Percentiles rank a stretch among this genome's conserved stretches.
phyloP scores from a whole-genome alignment of 2,888 invertebrate species.

The Diaphora mendica region DNA sequence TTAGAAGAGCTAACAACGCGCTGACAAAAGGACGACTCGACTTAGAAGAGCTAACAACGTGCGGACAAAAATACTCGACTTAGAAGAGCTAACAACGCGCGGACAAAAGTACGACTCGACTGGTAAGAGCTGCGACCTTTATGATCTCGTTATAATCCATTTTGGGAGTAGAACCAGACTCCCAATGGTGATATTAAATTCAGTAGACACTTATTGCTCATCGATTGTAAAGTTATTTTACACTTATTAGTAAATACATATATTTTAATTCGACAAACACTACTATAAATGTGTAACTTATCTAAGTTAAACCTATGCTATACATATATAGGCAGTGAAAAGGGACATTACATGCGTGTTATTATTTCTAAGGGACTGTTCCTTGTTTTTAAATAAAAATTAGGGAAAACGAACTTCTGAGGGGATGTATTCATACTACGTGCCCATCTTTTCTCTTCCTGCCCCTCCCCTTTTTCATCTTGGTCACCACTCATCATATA shows the following conservation, averaged over 20 bases:
- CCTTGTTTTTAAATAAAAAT: slow-evolving; percentile 19
- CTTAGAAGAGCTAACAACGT: no score
- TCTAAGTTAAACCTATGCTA: slow-evolving; percentile 27
- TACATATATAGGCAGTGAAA: slow-evolving; percentile 38
- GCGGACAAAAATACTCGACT: no score
- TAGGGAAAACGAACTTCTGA: not conserved
- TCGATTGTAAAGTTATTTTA: slow-evolving; percentile 12
- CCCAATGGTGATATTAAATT: not conserved
- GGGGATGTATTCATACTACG: not conserved
- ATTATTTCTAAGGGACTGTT: slow-evolving; percentile 34
- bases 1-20: not conserved
- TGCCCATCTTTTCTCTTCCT: no score
- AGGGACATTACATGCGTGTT: slow-evolving; percentile 38
- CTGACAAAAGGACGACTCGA: no score
- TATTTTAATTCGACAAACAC: slow-evolving; percentile 14
- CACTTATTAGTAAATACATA: slow-evolving; percentile 12
- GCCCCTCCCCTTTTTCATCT: no score
- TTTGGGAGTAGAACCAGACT: not conserved
- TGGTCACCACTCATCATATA: no score
- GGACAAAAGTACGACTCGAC: not conserved
- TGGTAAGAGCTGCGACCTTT: not conserved
- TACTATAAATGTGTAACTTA: slow-evolving; percentile 14
- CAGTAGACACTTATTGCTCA: not conserved
- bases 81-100: not conserved
- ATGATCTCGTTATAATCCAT: not conserved